A percentile compares a stretch with the other conserved stretches of the same genome.
phyloP scores from a whole-genome alignment of 2,888 invertebrate genomes.

The Limnephilus marmoratus region DNA sequence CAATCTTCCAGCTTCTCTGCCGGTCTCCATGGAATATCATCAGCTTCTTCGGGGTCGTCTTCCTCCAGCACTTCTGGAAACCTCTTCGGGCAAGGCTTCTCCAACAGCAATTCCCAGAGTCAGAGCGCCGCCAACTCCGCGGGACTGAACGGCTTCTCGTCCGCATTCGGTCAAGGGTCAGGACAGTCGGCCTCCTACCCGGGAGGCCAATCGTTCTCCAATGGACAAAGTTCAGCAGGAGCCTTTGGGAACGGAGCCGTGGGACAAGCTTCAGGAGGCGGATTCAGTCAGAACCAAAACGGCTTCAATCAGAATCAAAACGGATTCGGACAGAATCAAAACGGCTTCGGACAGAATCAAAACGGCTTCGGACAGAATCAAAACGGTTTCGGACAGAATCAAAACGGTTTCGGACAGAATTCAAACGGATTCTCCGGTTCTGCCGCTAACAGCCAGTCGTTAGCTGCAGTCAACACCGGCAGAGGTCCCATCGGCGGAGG shows the following conservation, averaged over 20 bases:
- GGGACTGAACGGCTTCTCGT: slow-evolving; percentile 55
- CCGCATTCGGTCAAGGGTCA: slow-evolving; percentile 66
- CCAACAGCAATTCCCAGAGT: slow-evolving; percentile 60
- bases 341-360: slow-evolving; percentile 48
- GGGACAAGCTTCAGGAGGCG: slow-evolving; percentile 56
- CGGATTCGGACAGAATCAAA: slow-evolving; percentile 51
- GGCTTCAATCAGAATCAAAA: slow-evolving; percentile 44
- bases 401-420: slow-evolving; percentile 52
- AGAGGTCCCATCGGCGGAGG: slow-evolving; percentile 3
- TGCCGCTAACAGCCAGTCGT: slow-evolving; percentile 55
- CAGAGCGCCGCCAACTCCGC: slow-evolving; percentile 67
- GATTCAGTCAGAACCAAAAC: slow-evolving; percentile 50
- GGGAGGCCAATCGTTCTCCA: slow-evolving; percentile 68
- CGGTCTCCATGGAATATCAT: slow-evolving; percentile 58
- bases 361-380: slow-evolving; percentile 52
- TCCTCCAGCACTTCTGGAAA: slow-evolving; percentile 69
- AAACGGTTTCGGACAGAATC: slow-evolving; percentile 44
- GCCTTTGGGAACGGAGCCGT: slow-evolving; percentile 62
- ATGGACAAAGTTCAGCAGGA: slow-evolving; percentile 58
- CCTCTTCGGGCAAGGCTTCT: slow-evolving; percentile 62
- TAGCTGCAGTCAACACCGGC: slow-evolving; percentile 37
- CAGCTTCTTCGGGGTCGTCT: slow-evolving; percentile 69
- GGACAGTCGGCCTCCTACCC: slow-evolving; percentile 69
- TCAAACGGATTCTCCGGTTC: slow-evolving; percentile 38
- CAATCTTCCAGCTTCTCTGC: slow-evolving; percentile 74